phyloP scores from a whole-genome alignment of 2,113 vertebrate genomes.

The Neopipo cinnamomea region DNA sequence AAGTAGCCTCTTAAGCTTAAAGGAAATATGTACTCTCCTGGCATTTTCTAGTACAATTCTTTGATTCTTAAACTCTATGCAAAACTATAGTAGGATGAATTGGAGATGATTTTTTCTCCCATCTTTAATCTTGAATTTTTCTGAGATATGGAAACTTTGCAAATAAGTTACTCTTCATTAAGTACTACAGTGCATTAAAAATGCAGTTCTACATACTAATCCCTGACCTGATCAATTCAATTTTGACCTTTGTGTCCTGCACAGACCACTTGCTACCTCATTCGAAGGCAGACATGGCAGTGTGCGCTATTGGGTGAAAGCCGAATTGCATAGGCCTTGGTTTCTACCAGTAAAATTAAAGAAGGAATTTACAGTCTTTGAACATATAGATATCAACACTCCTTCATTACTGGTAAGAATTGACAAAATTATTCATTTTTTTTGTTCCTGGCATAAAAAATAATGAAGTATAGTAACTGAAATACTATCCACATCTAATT shows the following conservation, averaged over 20 bases:
- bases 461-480: conserved; percentile 33
- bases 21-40: conserved; percentile 33
- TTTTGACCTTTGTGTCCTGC: conserved; percentile 73
- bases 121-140: conserved; percentile 38
- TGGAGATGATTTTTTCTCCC: conserved; percentile 61
- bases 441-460: conserved; percentile 66
- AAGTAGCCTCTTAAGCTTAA: conserved; percentile 65
- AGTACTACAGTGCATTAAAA: conserved; percentile 37
- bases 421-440: conserved; percentile 62
- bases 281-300: conserved; percentile 99
- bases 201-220: conserved; percentile 38
- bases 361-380: conserved; percentile 99
- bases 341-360: conserved; percentile 99
- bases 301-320: conserved; percentile 99
- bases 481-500: conserved; percentile 18
- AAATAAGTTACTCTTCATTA: conserved; percentile 18
- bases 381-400: conserved; percentile 99
- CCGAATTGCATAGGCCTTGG: conserved; percentile 98
- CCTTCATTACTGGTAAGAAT: conserved; percentile 96
- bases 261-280: conserved; percentile 99
- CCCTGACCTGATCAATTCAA: conserved; percentile 48
- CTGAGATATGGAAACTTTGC: conserved; percentile 31
- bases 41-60: conserved; percentile 62
- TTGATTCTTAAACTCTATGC: background rate
- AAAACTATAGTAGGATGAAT: conserved; percentile 17